phyloP scores from a whole-genome alignment of 2,113 vertebrate genomes.

The Apodemus speciosus region DNA sequence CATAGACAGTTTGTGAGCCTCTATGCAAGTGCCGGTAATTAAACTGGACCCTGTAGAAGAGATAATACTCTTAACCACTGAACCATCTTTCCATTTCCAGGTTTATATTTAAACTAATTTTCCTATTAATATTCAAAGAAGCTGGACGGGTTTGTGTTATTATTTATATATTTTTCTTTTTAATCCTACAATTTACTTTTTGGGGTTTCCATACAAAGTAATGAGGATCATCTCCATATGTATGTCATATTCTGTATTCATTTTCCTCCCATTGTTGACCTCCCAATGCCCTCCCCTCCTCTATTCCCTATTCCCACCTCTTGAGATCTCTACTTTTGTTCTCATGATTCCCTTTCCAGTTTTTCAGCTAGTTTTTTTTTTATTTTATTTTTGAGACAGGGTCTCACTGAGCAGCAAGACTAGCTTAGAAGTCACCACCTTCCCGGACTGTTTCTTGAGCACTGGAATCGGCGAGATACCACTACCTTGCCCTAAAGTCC shows the following conservation, averaged over 20 bases:
- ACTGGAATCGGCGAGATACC: background rate
- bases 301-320: background rate
- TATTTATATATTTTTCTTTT: background rate
- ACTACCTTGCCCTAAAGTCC: background rate
- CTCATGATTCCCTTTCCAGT: background rate
- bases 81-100: background rate
- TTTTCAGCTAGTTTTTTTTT: no score
- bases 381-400: background rate
- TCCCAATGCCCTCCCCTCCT: no score
- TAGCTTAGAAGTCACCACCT: background rate
- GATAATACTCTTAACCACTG: background rate
- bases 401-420: background rate
- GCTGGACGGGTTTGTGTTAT: background rate
- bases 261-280: background rate
- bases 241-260: background rate
- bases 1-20: background rate
- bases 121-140: slow-evolving; percentile 17
- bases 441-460: background rate
- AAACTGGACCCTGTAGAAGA: background rate
- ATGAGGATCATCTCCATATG: background rate
- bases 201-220: background rate
- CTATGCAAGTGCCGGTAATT: background rate
- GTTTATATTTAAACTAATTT: slow-evolving; percentile 2
- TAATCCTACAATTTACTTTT: background rate
- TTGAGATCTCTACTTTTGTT: background rate